Evolutionary conservation across 2,797 vertebrate species (phyloP).

Genomic region (Toxotes lorentzi): DNA sequence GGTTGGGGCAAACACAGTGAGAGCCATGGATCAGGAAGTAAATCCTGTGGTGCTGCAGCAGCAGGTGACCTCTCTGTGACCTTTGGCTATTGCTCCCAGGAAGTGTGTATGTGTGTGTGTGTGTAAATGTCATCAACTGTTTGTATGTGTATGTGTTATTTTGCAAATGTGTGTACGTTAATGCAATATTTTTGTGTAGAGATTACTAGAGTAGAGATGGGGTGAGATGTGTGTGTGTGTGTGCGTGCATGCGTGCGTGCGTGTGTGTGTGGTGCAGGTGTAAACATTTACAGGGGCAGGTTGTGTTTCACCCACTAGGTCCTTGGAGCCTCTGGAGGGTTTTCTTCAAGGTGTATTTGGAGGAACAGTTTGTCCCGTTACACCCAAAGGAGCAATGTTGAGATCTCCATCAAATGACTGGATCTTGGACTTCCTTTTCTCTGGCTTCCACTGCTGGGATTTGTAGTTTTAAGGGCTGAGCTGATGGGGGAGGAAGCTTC

Average conservation of each 20-base stretch:
- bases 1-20: conserved; percentile 49
- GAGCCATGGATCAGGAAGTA: conserved; percentile 69
- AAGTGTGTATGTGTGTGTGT: conserved; percentile 36
- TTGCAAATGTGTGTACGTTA: conserved; percentile 15
- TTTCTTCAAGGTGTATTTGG: conserved; percentile 39
- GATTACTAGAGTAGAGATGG: conserved; percentile 18
- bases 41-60: conserved; percentile 74
- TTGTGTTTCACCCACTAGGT: conserved; percentile 51
- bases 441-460: conserved; percentile 54
- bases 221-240: conserved; percentile 2
- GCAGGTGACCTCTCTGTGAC: conserved; percentile 77
- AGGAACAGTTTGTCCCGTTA: conserved; percentile 37
- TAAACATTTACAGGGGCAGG: conserved; percentile 47
- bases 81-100: conserved; percentile 68
- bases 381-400: conserved; percentile 17
- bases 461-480: conserved; percentile 72
- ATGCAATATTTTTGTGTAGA: conserved; percentile 7
- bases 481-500: conserved; percentile 69
- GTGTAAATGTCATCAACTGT: conserved; percentile 10
- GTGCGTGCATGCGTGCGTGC: conserved; percentile 24
- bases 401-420: conserved; percentile 20
- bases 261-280: conserved; percentile 31
- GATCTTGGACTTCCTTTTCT: conserved; percentile 37
- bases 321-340: conserved; percentile 26
- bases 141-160: not conserved